Evolutionary conservation across 2,113 vertebrate species (phyloP).

Genomic region (Pseudopipra pipra): DNA sequence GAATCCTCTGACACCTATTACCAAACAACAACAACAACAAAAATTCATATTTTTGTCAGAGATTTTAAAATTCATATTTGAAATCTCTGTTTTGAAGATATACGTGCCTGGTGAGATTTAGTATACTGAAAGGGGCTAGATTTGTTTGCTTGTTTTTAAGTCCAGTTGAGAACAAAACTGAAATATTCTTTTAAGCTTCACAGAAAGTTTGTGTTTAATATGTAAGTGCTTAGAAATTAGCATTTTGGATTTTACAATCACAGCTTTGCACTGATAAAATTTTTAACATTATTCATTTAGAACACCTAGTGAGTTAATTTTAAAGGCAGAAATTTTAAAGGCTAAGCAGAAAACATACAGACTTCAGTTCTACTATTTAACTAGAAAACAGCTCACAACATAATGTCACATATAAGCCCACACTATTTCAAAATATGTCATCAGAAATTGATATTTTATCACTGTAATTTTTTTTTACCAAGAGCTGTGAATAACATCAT

Average conservation of each 20-base stretch:
- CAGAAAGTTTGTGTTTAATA: background rate
- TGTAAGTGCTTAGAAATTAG: background rate
- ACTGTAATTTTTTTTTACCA: background rate
- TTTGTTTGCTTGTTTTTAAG: background rate
- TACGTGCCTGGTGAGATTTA: background rate
- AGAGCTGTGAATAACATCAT: background rate
- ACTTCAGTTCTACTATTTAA: background rate
- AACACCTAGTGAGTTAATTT: background rate
- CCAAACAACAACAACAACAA: background rate
- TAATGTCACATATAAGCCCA: background rate
- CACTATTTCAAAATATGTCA: background rate
- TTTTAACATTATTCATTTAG: background rate
- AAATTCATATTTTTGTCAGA: background rate
- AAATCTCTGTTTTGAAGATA: background rate
- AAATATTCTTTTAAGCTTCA: background rate
- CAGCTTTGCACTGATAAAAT: background rate
- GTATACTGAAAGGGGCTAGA: background rate
- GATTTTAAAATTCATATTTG: background rate
- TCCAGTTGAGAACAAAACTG: background rate
- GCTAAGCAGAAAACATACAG: background rate
- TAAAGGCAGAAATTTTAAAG: background rate
- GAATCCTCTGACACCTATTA: background rate
- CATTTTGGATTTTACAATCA: background rate
- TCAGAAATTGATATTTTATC: background rate
- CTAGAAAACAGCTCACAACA: background rate